These are phyloP conservation scores for Euproctis similis DNA, from an alignment of 2,888 invertebrate species.

Conservation along the genomic window DNA sequence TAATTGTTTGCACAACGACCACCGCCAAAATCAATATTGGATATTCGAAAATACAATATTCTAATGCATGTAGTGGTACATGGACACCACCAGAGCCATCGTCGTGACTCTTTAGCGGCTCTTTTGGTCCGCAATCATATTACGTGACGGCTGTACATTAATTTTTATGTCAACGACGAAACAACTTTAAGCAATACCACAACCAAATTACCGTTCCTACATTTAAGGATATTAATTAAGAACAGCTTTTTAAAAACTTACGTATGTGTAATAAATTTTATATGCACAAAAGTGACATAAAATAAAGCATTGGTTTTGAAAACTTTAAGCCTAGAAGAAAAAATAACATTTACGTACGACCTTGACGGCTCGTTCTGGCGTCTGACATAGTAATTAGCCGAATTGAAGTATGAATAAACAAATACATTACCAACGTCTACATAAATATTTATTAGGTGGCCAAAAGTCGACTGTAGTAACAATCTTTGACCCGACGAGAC, in stretches of 20 bases:
- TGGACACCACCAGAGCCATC: slow-evolving; percentile 44
- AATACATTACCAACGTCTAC: slow-evolving; percentile 32
- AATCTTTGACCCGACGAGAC: slow-evolving; percentile 46
- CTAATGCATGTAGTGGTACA: slow-evolving; percentile 69
- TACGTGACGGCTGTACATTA: slow-evolving; percentile 39
- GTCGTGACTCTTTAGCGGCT: slow-evolving; percentile 66
- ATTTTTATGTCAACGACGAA: slow-evolving; percentile 13
- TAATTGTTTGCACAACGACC: slow-evolving; percentile 68
- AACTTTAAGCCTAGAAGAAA: slow-evolving; percentile 10
- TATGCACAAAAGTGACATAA: slow-evolving; percentile 4
- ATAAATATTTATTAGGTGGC: slow-evolving; percentile 50
- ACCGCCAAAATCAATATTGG: slow-evolving; percentile 71
- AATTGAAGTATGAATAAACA: slow-evolving; percentile 45
- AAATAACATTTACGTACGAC: slow-evolving; percentile 21
- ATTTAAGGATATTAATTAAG: slow-evolving; percentile 5
- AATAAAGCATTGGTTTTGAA: slow-evolving; percentile 7
- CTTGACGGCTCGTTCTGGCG: slow-evolving; percentile 30
- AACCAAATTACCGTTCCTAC: slow-evolving; percentile 4
- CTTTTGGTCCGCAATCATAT: slow-evolving; percentile 48
- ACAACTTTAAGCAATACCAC: slow-evolving; percentile 7
- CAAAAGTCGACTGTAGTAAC: slow-evolving; percentile 43
- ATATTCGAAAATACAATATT: slow-evolving; percentile 74
- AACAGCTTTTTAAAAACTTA: slow-evolving; percentile 6
- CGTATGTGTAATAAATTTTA: slow-evolving; percentile 11
- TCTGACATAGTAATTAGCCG: slow-evolving; percentile 38